A percentile compares a stretch with the other conserved stretches of the same genome.
These are phyloP conservation scores for Neomonachus schauinslandi DNA, from an alignment of 2,113 vertebrate genomes.

Conservation along the genomic window DNA sequence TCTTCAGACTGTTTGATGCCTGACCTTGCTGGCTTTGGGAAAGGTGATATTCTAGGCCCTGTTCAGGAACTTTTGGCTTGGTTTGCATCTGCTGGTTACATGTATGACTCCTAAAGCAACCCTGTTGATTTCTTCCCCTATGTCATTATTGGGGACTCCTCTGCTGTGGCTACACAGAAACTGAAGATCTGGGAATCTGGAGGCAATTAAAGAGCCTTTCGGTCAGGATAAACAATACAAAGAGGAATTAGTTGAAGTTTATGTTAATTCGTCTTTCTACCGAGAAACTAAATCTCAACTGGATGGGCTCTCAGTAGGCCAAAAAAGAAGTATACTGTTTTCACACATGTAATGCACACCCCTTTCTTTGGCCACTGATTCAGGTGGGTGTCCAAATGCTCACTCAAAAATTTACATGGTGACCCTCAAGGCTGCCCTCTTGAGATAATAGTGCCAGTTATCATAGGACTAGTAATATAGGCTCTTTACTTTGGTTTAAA, in stretches of 20 bases:
- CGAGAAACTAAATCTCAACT: slow-evolving; percentile 78
- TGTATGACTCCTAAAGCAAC: slow-evolving; percentile 88
- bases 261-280: slow-evolving; percentile 69
- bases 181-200: neutral
- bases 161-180: slow-evolving; percentile 60
- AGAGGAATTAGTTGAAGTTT: slow-evolving; percentile 79
- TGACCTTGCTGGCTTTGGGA: slow-evolving; percentile 86
- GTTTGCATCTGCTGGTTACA: slow-evolving; percentile 87
- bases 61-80: slow-evolving; percentile 83
- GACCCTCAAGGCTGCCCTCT: slow-evolving; percentile 84
- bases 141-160: slow-evolving; percentile 87
- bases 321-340: slow-evolving; percentile 22
- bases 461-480: neutral
- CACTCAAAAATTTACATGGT: slow-evolving; percentile 86
- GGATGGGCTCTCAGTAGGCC: slow-evolving; percentile 77
- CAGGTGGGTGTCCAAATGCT: slow-evolving; percentile 86
- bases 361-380: slow-evolving; percentile 87
- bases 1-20: slow-evolving; percentile 88
- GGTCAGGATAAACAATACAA: slow-evolving; percentile 34
- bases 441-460: slow-evolving; percentile 68
- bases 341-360: slow-evolving; percentile 85
- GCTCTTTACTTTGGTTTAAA: neutral
- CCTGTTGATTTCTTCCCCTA: slow-evolving; percentile 90
- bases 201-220: neutral
- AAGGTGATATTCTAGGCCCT: slow-evolving; percentile 86